Percentiles rank a stretch among this genome's conserved stretches.
Evolutionary conservation across 2,888 invertebrate species (phyloP).

Genomic region (Odontocolon sp.): DNA sequence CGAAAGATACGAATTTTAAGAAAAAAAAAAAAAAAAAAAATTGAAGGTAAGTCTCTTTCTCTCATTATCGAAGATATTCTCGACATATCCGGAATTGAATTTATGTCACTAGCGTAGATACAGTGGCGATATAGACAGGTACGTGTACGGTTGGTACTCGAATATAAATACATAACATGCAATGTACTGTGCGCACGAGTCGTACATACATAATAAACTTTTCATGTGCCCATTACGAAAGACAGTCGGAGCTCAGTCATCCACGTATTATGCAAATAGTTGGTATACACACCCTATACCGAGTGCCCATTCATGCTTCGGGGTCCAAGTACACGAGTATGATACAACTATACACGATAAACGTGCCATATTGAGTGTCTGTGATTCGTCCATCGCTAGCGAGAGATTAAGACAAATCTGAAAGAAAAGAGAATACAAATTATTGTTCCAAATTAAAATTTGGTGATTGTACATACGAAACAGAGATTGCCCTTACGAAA

Average conservation of each 20-base stretch:
- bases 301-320: conserved; percentile 45
- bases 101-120: conserved; percentile 18
- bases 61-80: conserved; percentile 23
- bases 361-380: background rate
- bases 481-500: no score
- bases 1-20: background rate
- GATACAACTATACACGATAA: conserved; percentile 4
- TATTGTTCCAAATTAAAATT: background rate
- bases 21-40: background rate
- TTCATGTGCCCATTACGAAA: conserved; percentile 45
- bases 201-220: conserved; percentile 53
- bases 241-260: conserved; percentile 32
- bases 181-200: conserved; percentile 20
- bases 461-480: no score
- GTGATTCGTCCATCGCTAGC: conserved; percentile 20
- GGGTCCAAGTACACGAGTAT: background rate
- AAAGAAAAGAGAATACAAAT: background rate
- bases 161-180: conserved; percentile 33
- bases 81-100: conserved; percentile 10
- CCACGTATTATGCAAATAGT: conserved; percentile 50
- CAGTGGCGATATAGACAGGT: conserved; percentile 16
- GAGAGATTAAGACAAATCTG: conserved; percentile 29
- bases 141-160: conserved; percentile 2
- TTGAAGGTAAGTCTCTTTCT: conserved; percentile 29
- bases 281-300: conserved; percentile 22